Evolutionary conservation across 2,113 vertebrate species (phyloP), one percentile per base, ranked within the genome.

Genomic region (Brienomyrus brachyistius): DNA sequence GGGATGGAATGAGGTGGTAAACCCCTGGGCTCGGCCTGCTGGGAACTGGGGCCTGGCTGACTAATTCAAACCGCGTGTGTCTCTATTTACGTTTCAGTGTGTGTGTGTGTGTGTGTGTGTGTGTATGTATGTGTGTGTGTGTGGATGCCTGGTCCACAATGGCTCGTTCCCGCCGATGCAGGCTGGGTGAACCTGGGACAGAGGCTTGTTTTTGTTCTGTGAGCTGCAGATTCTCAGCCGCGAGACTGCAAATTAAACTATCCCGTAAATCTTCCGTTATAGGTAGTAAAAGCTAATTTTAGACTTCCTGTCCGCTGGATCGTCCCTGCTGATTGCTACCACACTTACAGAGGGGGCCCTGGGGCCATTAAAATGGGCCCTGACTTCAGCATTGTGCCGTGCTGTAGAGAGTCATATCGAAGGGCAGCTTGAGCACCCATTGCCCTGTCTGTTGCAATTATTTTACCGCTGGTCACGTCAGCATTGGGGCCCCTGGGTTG

Each of bases 201-300:
- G 92, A 95, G 92, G 94, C 93, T 94, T 94, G 92, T 95, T 92
- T 96, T 95, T 93, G 92, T 96, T 94, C 92, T 91, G 88, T 90
- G 56, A 62, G 87, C 93, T 92, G 91, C 90, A 91, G 91, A 92
- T 92, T 95, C 95, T 95, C 91, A 92, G 91, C 93, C 94, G 93
- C 90, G 93, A 95, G 95, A 95, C 95, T 95, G 94, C 95, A 96
- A 96, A 96, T 97, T 96, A 97, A 96, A 94, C 93, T 94, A 94
- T 95, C 94, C 94, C 92, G 93, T 96, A 96, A 96, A 96, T 97
- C 94, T 94, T 96, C 95, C 93, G 94, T 95, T 95, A 94, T 94
- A 96, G 96, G 95, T 94, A 96, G 94, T 96, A 95, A 96, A 96
- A 95, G 92, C 96, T 96, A 96, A 97, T 96, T 97, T 97, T 97